Evolutionary conservation across 2,113 vertebrate species (phyloP).

Genomic region (Hippopotamus amphibius): DNA sequence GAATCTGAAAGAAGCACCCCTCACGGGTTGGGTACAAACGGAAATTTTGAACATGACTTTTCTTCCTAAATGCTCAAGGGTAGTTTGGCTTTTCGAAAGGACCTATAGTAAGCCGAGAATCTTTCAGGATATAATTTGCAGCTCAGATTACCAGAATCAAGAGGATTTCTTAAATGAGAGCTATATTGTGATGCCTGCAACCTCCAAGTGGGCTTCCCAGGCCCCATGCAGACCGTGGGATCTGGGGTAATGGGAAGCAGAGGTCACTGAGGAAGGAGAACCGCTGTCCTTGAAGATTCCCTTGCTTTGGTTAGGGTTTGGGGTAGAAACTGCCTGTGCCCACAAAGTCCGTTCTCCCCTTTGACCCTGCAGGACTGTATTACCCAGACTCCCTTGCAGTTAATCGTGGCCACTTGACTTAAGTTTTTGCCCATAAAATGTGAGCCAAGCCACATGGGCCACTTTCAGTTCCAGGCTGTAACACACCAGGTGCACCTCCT

Average conservation of each 20-base stretch:
- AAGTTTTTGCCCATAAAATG: background rate
- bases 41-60: background rate
- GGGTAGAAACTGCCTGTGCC: background rate
- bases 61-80: no score
- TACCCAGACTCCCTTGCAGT: background rate
- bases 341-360: background rate
- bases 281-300: background rate
- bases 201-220: background rate
- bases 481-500: background rate
- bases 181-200: background rate
- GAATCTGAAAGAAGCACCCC: background rate
- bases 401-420: background rate
- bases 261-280: background rate
- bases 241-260: accelerated
- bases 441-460: background rate
- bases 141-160: background rate
- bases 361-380: background rate
- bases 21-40: background rate
- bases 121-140: background rate
- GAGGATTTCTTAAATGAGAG: background rate
- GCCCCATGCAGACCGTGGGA: no score
- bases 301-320: background rate
- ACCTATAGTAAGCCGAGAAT: background rate
- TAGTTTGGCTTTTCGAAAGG: background rate
- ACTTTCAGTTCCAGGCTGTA: background rate